Percentiles rank a stretch among this genome's conserved stretches.
Evolutionary conservation across 2,797 vertebrate genomes (phyloP).

Genomic region (Bradypodion pumilum): DNA sequence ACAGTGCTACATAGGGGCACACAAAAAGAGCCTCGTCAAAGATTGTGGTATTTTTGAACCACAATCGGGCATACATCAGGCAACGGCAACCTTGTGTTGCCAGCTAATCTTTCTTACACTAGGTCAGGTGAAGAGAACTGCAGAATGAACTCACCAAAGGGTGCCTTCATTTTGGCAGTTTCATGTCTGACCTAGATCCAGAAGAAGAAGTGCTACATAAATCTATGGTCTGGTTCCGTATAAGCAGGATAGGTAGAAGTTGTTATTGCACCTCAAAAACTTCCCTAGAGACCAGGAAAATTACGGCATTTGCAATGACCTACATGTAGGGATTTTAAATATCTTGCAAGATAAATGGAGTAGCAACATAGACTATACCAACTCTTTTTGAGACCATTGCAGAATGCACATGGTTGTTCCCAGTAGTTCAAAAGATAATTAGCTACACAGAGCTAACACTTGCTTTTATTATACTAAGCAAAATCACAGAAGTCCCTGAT

Average conservation of each 20-base stretch:
- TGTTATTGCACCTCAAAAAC: neutral
- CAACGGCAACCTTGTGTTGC: too few relatives aligned
- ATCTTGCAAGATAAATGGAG: neutral
- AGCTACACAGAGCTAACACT: neutral
- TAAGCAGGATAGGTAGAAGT: neutral
- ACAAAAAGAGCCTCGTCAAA: too few relatives aligned
- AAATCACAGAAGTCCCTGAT: neutral
- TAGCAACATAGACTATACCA: neutral
- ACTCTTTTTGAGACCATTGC: neutral
- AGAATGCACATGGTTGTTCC: neutral
- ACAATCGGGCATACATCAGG: too few relatives aligned
- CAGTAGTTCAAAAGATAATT: slow-evolving; percentile 2
- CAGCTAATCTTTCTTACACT: too few relatives aligned
- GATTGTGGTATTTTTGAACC: too few relatives aligned
- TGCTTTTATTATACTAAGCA: slow-evolving; percentile 4
- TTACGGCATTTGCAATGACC: neutral
- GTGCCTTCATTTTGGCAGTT: too few relatives aligned
- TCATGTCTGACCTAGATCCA: too few relatives aligned
- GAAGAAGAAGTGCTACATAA: too few relatives aligned
- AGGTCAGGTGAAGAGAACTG: too few relatives aligned
- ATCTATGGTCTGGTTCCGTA: neutral
- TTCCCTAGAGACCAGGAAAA: neutral
- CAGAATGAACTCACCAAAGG: too few relatives aligned
- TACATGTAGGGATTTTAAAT: neutral
- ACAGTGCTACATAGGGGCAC: too few relatives aligned